Evolutionary conservation across 2,797 vertebrate genomes (phyloP).

Genomic region (Urocyon cinereoargenteus): DNA sequence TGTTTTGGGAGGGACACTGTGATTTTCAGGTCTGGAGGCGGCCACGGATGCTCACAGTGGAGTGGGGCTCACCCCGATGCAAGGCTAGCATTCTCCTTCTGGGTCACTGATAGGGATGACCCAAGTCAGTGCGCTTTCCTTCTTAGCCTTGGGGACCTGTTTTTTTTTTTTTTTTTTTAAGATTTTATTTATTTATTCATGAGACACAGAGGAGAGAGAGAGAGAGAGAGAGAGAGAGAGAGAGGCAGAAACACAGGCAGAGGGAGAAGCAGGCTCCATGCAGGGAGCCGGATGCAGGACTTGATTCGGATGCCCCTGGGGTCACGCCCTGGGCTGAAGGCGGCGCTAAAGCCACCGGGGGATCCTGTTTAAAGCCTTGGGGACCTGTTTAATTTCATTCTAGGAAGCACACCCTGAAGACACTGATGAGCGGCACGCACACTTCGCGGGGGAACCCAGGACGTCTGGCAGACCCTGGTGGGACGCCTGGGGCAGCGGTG

Average conservation of each 20-base stretch:
- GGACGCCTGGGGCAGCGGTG: not conserved
- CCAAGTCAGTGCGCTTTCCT: not conserved
- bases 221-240: no score
- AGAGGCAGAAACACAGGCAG: no score
- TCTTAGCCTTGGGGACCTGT: not conserved
- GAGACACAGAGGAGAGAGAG: no score
- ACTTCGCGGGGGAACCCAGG: not conserved
- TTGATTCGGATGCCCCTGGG: no score
- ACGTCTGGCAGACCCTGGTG: not conserved
- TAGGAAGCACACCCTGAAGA: not conserved
- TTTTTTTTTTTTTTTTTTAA: no score
- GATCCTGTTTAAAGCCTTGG: not conserved
- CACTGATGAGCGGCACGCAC: not conserved
- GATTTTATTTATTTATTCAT: no score
- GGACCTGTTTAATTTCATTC: not conserved
- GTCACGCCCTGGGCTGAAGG: no score
- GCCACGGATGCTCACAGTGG: not conserved
- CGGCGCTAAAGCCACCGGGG: no score
- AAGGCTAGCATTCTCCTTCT: not conserved
- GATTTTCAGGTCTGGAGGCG: not conserved
- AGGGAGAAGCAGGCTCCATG: no score
- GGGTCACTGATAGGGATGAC: not conserved
- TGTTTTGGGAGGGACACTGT: not conserved
- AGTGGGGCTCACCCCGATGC: not conserved
- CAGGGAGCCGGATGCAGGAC: no score